These are phyloP conservation scores for Pseudomyrmex cubaensis DNA, from an alignment of 1,140 invertebrate genomes.

Conservation along the genomic window DNA sequence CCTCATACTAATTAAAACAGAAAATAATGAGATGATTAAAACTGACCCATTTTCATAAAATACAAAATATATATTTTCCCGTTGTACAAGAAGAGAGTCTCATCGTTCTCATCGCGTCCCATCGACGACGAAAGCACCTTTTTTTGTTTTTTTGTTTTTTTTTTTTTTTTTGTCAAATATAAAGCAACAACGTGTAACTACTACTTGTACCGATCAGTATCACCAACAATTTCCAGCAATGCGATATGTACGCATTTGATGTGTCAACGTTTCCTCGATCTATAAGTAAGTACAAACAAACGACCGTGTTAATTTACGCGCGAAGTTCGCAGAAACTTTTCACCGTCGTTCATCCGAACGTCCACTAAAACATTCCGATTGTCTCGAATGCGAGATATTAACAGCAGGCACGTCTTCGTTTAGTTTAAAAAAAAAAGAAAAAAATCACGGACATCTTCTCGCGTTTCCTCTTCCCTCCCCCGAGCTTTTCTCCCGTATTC, in stretches of 20 bases:
- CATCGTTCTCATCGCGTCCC: background rate
- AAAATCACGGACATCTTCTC: too few relatives aligned
- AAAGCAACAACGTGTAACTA: constrained; percentile 47
- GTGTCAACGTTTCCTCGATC: background rate
- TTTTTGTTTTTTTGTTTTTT: background rate
- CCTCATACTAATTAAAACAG: too few relatives aligned
- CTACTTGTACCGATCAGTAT: constrained; percentile 27
- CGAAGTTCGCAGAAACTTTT: background rate
- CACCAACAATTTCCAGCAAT: constrained; percentile 30
- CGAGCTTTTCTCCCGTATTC: too few relatives aligned
- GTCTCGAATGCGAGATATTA: constrained; percentile 16
- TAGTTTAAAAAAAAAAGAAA: too few relatives aligned
- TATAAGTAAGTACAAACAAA: too few relatives aligned
- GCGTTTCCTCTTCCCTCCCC: too few relatives aligned
- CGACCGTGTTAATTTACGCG: background rate
- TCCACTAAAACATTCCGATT: constrained; percentile 1
- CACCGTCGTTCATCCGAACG: background rate
- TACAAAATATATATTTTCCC: background rate
- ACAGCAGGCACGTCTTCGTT: constrained; percentile 21
- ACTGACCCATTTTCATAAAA: constrained; percentile 6
- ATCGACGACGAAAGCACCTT: constrained; percentile 32
- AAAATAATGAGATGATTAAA: background rate
- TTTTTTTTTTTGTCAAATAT: constrained; percentile 5
- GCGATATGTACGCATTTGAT: background rate
- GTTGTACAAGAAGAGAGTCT: background rate